Evolutionary conservation across 2,888 invertebrate genomes (phyloP).

Genomic region (Geotrupes spiniger): DNA sequence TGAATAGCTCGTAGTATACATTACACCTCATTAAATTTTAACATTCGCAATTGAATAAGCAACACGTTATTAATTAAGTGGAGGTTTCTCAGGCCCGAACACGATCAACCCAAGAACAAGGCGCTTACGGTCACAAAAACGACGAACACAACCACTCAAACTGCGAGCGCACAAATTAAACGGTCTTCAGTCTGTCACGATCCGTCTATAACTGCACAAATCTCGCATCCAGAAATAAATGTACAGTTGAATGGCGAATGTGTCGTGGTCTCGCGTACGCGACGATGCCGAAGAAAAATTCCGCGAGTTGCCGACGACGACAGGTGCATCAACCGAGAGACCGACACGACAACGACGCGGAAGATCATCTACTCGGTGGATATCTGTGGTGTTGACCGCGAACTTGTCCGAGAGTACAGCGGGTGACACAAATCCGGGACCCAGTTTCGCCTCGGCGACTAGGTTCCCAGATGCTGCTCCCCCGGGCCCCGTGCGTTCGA

Average conservation of each 20-base stretch:
- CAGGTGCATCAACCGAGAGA: slow-evolving; percentile 11
- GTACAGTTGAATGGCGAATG: slow-evolving; percentile 3
- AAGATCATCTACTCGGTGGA: slow-evolving; percentile 27
- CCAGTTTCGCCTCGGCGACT: slow-evolving; percentile 33
- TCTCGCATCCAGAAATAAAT: neutral
- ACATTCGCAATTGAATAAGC: too few relatives aligned
- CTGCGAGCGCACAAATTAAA: too few relatives aligned
- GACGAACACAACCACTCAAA: too few relatives aligned
- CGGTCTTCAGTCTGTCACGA: too few relatives aligned
- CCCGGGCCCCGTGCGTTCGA: slow-evolving; percentile 19
- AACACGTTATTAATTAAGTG: neutral
- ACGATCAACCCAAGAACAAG: too few relatives aligned
- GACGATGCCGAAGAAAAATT: neutral
- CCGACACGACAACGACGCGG: slow-evolving; percentile 23
- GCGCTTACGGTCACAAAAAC: too few relatives aligned
- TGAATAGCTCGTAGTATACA: too few relatives aligned
- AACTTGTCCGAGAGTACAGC: slow-evolving; percentile 26
- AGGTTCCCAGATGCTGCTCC: slow-evolving; percentile 21
- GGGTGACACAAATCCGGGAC: slow-evolving; percentile 38
- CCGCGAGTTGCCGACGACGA: slow-evolving; percentile 3
- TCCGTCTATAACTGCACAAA: slow-evolving; percentile 2
- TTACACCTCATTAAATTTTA: too few relatives aligned
- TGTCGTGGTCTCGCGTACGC: slow-evolving; percentile 4
- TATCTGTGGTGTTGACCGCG: slow-evolving; percentile 31
- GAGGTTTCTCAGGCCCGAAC: neutral